Percentiles rank a stretch among this genome's conserved stretches.
Conservation (phyloP, 2,113 vertebrate genomes). For the Ictidomys tridecemlineatus region DNA sequence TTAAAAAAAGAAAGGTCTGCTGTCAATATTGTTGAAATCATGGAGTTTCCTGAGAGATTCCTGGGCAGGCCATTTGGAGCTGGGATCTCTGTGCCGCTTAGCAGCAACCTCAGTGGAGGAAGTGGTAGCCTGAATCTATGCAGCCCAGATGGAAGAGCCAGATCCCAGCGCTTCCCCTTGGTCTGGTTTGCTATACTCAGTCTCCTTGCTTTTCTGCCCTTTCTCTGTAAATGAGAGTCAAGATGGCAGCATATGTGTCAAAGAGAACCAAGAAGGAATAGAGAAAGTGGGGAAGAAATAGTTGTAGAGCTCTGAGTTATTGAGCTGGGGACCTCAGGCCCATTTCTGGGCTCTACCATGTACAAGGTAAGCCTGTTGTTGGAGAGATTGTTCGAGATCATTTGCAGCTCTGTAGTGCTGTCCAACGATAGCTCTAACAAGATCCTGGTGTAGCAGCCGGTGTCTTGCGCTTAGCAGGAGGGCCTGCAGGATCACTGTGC, state of each 20-base stretch:
- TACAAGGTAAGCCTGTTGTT: background rate
- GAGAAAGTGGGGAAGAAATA: background rate
- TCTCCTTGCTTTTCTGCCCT: background rate
- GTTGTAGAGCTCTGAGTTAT: background rate
- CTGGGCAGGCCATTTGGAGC: background rate
- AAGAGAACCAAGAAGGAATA: background rate
- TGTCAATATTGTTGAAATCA: background rate
- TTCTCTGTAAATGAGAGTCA: background rate
- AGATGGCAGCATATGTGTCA: background rate
- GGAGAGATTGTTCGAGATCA: background rate
- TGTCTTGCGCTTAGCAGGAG: background rate
- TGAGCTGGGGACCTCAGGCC: background rate
- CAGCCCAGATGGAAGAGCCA: background rate
- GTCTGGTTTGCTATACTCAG: fast-evolving
- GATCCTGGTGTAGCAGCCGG: background rate
- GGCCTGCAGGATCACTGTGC: background rate
- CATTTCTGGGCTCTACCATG: background rate
- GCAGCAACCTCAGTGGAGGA: background rate
- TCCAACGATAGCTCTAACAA: background rate
- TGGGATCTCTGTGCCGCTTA: background rate
- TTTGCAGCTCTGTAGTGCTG: background rate
- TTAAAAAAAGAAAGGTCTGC: background rate
- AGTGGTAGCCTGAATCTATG: fast-evolving
- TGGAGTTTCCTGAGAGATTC: background rate
- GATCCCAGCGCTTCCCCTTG: background rate